Conservation (phyloP, 2,888 invertebrate genomes). For the Muscina levida region DNA sequence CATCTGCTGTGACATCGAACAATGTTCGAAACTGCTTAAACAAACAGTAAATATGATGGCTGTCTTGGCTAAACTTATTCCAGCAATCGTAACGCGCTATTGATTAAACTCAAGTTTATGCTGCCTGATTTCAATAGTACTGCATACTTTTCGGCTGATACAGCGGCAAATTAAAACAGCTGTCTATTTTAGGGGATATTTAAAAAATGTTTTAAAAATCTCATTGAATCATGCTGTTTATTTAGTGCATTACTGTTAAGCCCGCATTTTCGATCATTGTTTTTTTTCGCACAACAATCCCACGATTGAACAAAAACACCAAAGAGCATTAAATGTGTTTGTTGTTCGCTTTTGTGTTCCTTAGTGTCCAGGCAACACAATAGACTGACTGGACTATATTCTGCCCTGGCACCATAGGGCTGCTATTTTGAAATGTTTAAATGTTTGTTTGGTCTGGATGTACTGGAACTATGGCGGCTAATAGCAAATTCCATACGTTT, state of each 20-base stretch:
- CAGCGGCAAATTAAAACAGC: too few species aligned
- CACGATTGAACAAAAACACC: neutral
- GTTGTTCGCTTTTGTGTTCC: neutral
- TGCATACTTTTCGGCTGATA: too few species aligned
- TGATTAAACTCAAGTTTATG: too few species aligned
- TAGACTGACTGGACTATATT: neutral
- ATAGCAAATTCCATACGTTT: conserved; percentile 55
- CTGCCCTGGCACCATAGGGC: neutral
- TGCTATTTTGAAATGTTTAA: too few species aligned
- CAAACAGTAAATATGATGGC: neutral
- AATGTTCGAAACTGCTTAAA: neutral
- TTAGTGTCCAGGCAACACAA: conserved; percentile 12
- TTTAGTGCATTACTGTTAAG: neutral
- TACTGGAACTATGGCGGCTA: conserved; percentile 29
- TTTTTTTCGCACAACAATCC: neutral
- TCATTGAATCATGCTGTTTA: neutral
- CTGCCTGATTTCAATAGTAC: too few species aligned
- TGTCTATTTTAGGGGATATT: too few species aligned
- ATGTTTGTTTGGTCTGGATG: conserved; percentile 1
- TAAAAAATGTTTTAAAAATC: too few species aligned
- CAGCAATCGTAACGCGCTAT: too few species aligned
- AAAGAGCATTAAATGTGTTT: neutral
- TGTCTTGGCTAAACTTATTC: neutral
- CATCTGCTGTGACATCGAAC: too few species aligned
- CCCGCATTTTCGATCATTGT: neutral